Percentiles rank a stretch among this genome's conserved stretches.
Evolutionary conservation across 1,140 invertebrate genomes (phyloP).

Genomic region (Mactra quadrangularis): DNA sequence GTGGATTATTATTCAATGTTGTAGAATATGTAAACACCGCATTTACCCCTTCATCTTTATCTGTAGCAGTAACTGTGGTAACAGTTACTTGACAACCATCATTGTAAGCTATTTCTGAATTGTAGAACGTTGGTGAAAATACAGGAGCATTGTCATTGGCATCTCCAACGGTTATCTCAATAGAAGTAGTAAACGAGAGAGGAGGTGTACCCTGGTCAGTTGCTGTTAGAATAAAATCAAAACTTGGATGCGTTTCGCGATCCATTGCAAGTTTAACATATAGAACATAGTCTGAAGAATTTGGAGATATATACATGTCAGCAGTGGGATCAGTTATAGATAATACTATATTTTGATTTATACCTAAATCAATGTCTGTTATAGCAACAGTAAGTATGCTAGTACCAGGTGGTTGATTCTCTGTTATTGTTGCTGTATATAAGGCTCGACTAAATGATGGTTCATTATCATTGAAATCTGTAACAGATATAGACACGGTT

Average conservation of each 20-base stretch:
- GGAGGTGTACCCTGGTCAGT: slow-evolving; percentile 81
- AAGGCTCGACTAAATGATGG: slow-evolving; percentile 82
- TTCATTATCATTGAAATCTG: slow-evolving; percentile 80
- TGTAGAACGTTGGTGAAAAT: slow-evolving; percentile 71
- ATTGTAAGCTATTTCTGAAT: slow-evolving; percentile 70
- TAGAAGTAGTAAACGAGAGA: slow-evolving; percentile 58
- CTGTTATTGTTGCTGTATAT: slow-evolving; percentile 89
- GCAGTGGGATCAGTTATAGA: slow-evolving; percentile 70
- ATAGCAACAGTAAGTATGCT: slow-evolving; percentile 92
- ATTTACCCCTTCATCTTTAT: slow-evolving; percentile 72
- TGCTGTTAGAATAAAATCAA: slow-evolving; percentile 92
- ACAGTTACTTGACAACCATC: slow-evolving; percentile 65
- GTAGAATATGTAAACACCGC: slow-evolving; percentile 68
- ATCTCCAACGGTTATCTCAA: slow-evolving; percentile 61
- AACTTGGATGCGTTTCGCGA: slow-evolving; percentile 91
- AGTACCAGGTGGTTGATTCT: slow-evolving; percentile 94
- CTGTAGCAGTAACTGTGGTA: slow-evolving; percentile 68
- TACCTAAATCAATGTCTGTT: slow-evolving; percentile 68
- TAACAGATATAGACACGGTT: slow-evolving; percentile 71
- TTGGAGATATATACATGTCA: slow-evolving; percentile 88
- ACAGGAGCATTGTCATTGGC: slow-evolving; percentile 64
- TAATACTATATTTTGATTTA: slow-evolving; percentile 95
- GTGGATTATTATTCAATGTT: slow-evolving; percentile 52
- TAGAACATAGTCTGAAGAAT: slow-evolving; percentile 90
- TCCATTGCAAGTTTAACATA: slow-evolving; percentile 88